Evolutionary conservation across 2,888 invertebrate species (phyloP), one percentile per base, ranked within the genome.

Genomic region (Craniophora ligustri): DNA sequence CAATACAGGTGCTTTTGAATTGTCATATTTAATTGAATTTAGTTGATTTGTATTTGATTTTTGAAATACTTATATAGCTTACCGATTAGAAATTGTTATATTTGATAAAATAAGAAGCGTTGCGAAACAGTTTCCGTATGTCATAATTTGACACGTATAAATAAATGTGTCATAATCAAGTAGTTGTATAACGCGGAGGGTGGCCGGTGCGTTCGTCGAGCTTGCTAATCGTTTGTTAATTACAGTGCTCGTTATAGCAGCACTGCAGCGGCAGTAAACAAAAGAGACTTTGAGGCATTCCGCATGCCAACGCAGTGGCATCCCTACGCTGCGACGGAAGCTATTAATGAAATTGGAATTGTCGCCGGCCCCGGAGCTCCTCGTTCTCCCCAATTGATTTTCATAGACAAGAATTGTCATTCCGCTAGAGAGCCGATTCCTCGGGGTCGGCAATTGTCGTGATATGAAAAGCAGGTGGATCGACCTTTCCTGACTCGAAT

Each of bases 381-480:
- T 81, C 84, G 84, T 86, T 85, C 84, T 77, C 82, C 81, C 78
- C 90, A 90, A 91, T 91, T 91, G 89, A 91, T 91, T 91, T 88
- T 90, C 89, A 88, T 90, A 86, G 88, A 85, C 85, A 86, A 82
- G 86, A 88, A 89, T 91, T 89, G 87, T 88, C 86, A 89, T 91
- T 89, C 88, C 81, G 81, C 72, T 75, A 75, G 85, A 85, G 87
- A 87, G 84, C 80, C 83, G 85, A 84, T 82, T 86, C 84, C 86
- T 86, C 78, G 81, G 87, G 89, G 88, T 84, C 87, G 86, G 85
- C 89, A 90, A 91, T 91, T 86, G 91, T 89, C 90, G 88, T 90
- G 89, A 91, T 90, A 91, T 90, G 90, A 91, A 90, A 91, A 91
- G 89, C 91, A 90, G 91, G 91, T 90, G 88, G 90, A 91, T 89